Conservation (phyloP, 2,797 vertebrate species). For the Notoglanidium macrostoma region DNA sequence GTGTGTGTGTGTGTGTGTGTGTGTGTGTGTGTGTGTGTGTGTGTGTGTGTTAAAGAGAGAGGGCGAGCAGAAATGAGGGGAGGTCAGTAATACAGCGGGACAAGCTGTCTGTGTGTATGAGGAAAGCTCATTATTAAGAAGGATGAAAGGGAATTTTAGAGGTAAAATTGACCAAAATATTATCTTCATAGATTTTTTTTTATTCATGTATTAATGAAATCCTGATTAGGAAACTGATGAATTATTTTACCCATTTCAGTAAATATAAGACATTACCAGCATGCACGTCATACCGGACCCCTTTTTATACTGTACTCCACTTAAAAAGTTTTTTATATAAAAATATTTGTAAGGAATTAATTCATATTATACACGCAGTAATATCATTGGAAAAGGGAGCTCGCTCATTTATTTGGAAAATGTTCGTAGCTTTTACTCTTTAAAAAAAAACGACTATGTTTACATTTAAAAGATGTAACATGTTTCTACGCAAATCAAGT, state of each 20-base stretch:
- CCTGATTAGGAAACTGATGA: no score
- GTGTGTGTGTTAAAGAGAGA: constrained; percentile 45
- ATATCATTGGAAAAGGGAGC: background rate
- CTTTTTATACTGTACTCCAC: background rate
- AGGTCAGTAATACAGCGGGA: background rate
- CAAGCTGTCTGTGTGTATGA: background rate
- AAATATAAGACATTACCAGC: background rate
- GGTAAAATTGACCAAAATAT: background rate
- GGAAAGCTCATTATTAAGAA: background rate
- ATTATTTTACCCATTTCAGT: background rate
- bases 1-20: constrained; percentile 18
- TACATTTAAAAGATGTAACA: background rate
- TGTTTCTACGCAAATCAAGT: no score
- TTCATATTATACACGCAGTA: background rate
- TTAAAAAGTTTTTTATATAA: no score
- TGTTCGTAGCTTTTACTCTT: no score
- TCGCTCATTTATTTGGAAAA: background rate
- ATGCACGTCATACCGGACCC: background rate
- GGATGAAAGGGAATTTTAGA: background rate
- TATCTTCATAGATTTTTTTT: background rate
- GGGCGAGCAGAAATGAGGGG: background rate
- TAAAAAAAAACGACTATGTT: no score
- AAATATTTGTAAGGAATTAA: background rate
- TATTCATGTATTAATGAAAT: no score
- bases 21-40: constrained; percentile 13